Conservation (phyloP, 2,797 vertebrate species). For the Orientallactaga sibirica region DNA sequence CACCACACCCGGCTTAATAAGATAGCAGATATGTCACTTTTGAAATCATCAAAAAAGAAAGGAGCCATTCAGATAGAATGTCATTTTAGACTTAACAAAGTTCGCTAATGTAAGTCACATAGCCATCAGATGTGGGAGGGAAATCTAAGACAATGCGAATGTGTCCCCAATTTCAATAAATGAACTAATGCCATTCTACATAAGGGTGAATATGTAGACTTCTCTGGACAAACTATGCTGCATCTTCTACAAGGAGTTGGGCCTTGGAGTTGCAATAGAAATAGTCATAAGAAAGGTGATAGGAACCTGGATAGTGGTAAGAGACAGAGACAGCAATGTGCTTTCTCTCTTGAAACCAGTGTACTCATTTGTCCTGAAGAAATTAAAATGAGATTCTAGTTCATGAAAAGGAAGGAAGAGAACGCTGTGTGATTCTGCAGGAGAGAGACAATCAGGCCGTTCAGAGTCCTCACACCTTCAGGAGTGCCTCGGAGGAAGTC, state of each 20-base stretch:
- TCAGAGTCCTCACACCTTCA: neutral
- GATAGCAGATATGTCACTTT: neutral
- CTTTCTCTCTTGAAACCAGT: neutral
- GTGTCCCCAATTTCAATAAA: neutral
- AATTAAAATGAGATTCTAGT: neutral
- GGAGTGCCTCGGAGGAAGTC: neutral
- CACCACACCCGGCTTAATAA: neutral
- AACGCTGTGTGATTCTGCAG: neutral
- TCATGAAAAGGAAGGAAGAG: neutral
- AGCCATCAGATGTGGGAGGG: neutral
- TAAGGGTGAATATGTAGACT: neutral
- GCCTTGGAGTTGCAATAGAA: neutral
- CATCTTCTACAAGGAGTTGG: neutral
- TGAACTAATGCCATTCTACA: neutral
- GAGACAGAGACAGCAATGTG: neutral
- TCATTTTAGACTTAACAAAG: neutral
- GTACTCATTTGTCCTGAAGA: neutral
- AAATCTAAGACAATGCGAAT: neutral
- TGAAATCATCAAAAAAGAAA: neutral
- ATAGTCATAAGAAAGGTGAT: neutral
- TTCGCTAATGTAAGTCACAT: neutral
- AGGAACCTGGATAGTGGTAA: neutral
- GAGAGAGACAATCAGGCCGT: neutral
- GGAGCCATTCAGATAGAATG: neutral
- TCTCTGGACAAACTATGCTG: neutral